phyloP scores from a whole-genome alignment of 2,888 invertebrate genomes.

The Dasypolia templi region DNA sequence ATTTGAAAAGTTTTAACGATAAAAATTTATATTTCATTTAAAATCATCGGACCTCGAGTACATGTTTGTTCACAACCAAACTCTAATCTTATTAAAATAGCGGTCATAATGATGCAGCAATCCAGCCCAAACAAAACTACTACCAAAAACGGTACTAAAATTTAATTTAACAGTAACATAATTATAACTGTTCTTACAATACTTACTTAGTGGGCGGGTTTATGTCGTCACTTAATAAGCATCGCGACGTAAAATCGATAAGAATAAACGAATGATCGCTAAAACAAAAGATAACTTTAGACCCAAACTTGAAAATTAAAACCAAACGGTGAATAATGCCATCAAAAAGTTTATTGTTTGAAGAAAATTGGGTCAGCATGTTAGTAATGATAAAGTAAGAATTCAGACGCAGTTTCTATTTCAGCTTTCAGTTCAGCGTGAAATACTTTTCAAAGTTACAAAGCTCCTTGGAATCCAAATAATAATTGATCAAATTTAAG shows the following conservation, averaged over 20 bases:
- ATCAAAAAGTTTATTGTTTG: not conserved
- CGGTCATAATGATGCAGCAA: conserved; percentile 1
- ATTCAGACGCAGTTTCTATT: no score
- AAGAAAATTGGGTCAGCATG: conserved; percentile 4
- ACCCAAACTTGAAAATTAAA: conserved; percentile 20
- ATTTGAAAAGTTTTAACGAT: conserved; percentile 4
- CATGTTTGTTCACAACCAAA: conserved; percentile 10
- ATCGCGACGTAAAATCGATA: conserved; percentile 51
- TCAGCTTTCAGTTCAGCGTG: not conserved
- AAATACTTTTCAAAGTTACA: not conserved
- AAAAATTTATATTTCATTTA: conserved; percentile 1
- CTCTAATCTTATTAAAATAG: not conserved
- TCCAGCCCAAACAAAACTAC: conserved; percentile 2
- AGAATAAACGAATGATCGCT: conserved; percentile 65
- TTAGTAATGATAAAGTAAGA: no score
- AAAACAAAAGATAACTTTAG: conserved; percentile 52
- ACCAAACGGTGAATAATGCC: not conserved
- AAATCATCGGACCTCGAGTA: not conserved
- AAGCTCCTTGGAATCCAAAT: not conserved
- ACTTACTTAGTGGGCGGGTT: conserved; percentile 65
- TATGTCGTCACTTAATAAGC: conserved; percentile 59
- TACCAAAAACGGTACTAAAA: conserved; percentile 55
- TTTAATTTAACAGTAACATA: conserved; percentile 49
- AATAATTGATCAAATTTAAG: not conserved
- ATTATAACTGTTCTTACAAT: conserved; percentile 58